These are phyloP conservation scores for Archips xylosteana DNA, from an alignment of 2,888 invertebrate genomes.

Conservation along the genomic window DNA sequence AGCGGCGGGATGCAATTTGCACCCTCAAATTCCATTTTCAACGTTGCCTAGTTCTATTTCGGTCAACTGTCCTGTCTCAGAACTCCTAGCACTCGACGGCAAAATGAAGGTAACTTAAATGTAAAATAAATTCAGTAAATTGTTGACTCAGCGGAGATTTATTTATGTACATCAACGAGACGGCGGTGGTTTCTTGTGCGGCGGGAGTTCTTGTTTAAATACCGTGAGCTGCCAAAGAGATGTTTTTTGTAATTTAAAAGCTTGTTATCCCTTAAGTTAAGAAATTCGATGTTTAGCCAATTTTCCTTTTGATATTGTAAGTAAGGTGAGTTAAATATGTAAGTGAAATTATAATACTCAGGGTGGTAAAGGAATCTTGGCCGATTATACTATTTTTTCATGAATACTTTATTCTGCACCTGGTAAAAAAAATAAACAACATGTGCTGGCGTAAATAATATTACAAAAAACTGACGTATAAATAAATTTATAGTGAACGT, in stretches of 20 bases:
- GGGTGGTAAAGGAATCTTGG: no score
- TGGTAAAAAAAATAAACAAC: conserved; percentile 1
- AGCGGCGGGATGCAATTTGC: conserved; percentile 61
- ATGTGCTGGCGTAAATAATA: background rate
- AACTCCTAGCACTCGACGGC: conserved; percentile 5
- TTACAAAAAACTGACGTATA: background rate
- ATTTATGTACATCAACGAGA: conserved; percentile 13
- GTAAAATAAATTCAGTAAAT: conserved; percentile 27
- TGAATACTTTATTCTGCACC: background rate
- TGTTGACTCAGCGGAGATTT: conserved; percentile 19
- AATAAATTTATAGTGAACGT: conserved; percentile 4
- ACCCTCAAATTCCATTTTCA: conserved; percentile 60
- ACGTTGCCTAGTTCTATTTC: conserved; percentile 53
- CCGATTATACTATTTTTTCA: background rate
- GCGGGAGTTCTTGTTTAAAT: background rate
- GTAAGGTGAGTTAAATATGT: no score
- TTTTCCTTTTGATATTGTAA: no score
- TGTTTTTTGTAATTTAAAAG: no score
- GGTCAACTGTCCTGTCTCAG: conserved; percentile 49
- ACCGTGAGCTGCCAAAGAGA: no score
- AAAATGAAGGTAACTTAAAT: conserved; percentile 23
- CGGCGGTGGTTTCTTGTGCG: conserved; percentile 14
- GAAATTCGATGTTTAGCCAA: no score
- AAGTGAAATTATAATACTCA: no score
- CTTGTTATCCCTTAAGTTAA: no score